Percentiles rank a stretch among this genome's conserved stretches.
phyloP scores from a whole-genome alignment of 2,113 vertebrate species.

The Onychostruthus taczanowskii region DNA sequence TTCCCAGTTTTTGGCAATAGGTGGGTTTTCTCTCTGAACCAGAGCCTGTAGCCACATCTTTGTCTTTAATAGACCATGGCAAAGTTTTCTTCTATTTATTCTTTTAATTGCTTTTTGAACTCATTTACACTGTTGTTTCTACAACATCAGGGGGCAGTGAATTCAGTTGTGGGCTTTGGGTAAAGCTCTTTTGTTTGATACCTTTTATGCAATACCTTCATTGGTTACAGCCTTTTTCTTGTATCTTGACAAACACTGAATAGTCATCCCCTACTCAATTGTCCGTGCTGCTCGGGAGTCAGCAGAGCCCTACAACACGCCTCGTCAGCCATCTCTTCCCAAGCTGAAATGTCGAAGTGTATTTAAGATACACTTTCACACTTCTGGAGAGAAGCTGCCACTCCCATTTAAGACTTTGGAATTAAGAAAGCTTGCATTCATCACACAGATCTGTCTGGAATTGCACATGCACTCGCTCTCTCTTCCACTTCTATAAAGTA shows the following conservation, averaged over 20 bases:
- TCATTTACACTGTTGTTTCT: conserved; percentile 35
- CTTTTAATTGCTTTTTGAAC: conserved; percentile 48
- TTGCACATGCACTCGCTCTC: accelerated
- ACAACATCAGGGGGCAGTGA: conserved; percentile 10
- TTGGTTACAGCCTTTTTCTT: conserved; percentile 24
- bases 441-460: not conserved
- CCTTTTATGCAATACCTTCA: conserved; percentile 34
- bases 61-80: conserved; percentile 14
- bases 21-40: conserved; percentile 21
- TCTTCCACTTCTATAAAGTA: not conserved
- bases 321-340: not conserved
- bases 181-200: conserved; percentile 20
- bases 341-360: not conserved
- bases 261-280: not conserved
- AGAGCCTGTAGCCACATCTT: conserved; percentile 8
- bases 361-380: not conserved
- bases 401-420: not conserved
- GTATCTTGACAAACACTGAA: conserved; percentile 14
- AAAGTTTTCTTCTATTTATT: conserved; percentile 16
- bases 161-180: not conserved
- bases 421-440: not conserved
- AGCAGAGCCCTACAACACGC: not conserved
- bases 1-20: conserved; percentile 20
- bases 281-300: not conserved
- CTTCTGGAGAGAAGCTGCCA: not conserved